phyloP scores from a whole-genome alignment of 2,888 invertebrate genomes.

The Caradrina clavipalpis region DNA sequence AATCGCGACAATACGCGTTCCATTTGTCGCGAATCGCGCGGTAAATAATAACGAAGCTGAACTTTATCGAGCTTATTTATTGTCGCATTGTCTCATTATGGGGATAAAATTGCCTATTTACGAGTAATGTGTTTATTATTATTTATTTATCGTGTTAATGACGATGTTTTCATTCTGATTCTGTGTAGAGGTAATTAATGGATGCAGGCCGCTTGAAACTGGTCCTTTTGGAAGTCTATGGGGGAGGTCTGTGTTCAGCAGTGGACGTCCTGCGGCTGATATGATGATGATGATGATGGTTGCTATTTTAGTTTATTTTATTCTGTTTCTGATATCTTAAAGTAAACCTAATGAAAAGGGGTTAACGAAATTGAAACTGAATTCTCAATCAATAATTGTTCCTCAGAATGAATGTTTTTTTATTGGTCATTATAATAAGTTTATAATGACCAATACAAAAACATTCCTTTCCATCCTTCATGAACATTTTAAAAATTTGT shows the following conservation, averaged over 20 bases:
- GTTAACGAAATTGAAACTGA: too few species aligned
- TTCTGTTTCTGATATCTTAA: too few species aligned
- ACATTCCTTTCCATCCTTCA: not conserved
- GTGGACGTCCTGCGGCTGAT: too few species aligned
- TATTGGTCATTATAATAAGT: too few species aligned
- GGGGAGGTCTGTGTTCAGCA: too few species aligned
- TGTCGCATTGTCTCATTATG: constrained; percentile 87
- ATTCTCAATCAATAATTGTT: too few species aligned
- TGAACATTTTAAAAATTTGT: not conserved
- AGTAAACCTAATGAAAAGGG: too few species aligned
- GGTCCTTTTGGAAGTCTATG: too few species aligned
- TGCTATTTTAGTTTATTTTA: too few species aligned
- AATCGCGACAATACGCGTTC: constrained; percentile 84
- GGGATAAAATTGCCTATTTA: constrained; percentile 66
- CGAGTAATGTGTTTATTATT: constrained; percentile 68
- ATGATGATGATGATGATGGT: too few species aligned
- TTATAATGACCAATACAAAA: not conserved
- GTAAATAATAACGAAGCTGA: constrained; percentile 83
- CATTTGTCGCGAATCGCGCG: constrained; percentile 82
- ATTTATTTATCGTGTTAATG: constrained; percentile 55
- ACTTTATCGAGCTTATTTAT: constrained; percentile 88
- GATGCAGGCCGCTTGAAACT: not conserved
- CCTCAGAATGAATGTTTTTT: too few species aligned
- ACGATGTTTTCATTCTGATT: constrained; percentile 33
- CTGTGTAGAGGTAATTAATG: not conserved